These are phyloP conservation scores for Leptonema lineaticorne DNA, from an alignment of 1,140 invertebrate species.

Conservation along the genomic window DNA sequence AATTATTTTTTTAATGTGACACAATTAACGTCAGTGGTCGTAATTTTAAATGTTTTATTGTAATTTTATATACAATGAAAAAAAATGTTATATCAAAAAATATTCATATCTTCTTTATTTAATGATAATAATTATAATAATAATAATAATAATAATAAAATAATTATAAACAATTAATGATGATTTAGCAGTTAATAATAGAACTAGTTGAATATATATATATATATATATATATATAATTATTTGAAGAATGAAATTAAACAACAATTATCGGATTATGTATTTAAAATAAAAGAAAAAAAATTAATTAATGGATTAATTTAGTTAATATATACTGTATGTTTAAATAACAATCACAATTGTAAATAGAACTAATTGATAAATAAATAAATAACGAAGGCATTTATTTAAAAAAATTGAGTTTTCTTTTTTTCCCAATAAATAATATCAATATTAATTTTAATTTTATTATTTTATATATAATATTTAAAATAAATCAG, in stretches of 20 bases:
- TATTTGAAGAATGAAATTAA: too few relatives aligned
- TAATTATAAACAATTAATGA: background rate
- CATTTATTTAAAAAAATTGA: conserved; percentile 26
- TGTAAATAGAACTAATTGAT: conserved; percentile 25
- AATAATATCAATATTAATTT: too few relatives aligned
- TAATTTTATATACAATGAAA: conserved; percentile 11
- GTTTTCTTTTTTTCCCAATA: too few relatives aligned
- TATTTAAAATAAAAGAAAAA: too few relatives aligned
- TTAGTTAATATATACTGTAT: conserved; percentile 12
- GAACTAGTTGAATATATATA: background rate
- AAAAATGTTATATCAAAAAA: conserved; percentile 23
- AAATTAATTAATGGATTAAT: background rate
- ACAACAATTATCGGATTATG: conserved; percentile 16
- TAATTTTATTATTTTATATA: too few relatives aligned
- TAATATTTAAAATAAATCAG: too few relatives aligned
- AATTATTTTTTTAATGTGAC: conserved; percentile 15
- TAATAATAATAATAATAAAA: conserved; percentile 9
- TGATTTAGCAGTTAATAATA: background rate
- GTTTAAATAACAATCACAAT: conserved; percentile 18
- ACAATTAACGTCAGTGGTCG: conserved; percentile 1
- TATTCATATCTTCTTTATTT: conserved; percentile 21
- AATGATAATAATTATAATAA: conserved; percentile 9
- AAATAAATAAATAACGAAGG: conserved; percentile 22
- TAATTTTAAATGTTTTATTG: conserved; percentile 17
- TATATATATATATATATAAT: too few relatives aligned